Percentiles rank a stretch among this genome's conserved stretches.
phyloP scores from a whole-genome alignment of 2,113 vertebrate species.

The Rhinolophus ferrumequinum region DNA sequence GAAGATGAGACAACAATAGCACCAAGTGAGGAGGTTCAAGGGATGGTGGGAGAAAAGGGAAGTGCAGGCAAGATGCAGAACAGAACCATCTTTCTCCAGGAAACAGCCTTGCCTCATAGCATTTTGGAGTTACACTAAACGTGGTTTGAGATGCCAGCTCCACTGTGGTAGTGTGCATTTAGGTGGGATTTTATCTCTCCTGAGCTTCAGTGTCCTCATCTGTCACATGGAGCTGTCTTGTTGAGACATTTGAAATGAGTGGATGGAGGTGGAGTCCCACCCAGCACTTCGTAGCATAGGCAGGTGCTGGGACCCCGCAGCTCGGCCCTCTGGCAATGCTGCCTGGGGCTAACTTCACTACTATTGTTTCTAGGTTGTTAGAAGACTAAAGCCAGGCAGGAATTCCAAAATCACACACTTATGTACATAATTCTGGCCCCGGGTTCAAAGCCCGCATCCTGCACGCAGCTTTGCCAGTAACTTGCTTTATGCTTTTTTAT shows the following conservation, averaged over 20 bases:
- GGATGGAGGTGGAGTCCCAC: accelerated
- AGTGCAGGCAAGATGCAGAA: background rate
- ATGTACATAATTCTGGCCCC: background rate
- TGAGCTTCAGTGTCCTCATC: background rate
- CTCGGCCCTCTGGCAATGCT: accelerated
- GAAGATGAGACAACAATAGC: background rate
- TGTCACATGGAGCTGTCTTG: background rate
- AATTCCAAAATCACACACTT: background rate
- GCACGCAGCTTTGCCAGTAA: too few species aligned
- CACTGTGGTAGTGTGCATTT: too few species aligned
- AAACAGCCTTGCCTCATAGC: background rate
- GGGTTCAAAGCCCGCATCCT: background rate
- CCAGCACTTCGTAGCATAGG: accelerated
- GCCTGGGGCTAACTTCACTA: background rate
- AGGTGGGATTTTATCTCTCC: background rate
- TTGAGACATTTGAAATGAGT: accelerated
- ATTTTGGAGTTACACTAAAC: background rate
- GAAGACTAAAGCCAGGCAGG: background rate
- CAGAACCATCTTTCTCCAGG: background rate
- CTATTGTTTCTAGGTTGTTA: background rate
- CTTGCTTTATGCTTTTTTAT: background rate
- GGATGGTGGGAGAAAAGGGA: background rate
- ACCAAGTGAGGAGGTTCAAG: accelerated
- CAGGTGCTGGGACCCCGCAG: background rate
- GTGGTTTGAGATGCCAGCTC: background rate